Percentiles rank a stretch among this genome's conserved stretches.
phyloP scores from a whole-genome alignment of 2,797 vertebrate genomes.

The Enteromius viviparus region DNA sequence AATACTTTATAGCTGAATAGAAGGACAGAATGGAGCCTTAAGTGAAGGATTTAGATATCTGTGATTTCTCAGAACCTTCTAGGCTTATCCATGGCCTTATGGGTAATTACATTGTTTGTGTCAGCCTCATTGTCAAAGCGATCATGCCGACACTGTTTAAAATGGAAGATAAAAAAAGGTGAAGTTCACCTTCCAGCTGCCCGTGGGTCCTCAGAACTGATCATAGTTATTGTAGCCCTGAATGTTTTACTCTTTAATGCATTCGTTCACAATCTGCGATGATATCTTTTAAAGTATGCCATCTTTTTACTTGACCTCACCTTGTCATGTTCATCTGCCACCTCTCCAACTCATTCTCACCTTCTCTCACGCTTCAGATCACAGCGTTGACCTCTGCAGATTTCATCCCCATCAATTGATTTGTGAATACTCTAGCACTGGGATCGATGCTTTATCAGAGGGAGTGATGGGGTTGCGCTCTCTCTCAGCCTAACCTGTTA shows the following conservation, averaged over 20 bases:
- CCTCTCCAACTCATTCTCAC: slow-evolving; percentile 55
- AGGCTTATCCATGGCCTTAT: slow-evolving; percentile 46
- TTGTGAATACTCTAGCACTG: slow-evolving; percentile 89
- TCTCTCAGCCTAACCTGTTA: slow-evolving; percentile 98
- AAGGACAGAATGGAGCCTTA: slow-evolving; percentile 30
- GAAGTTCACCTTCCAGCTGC: slow-evolving; percentile 10
- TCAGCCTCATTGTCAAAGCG: slow-evolving; percentile 70
- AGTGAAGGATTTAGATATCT: slow-evolving; percentile 63
- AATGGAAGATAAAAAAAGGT: slow-evolving; percentile 28
- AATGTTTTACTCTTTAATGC: slow-evolving; percentile 67
- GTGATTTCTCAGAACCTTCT: slow-evolving; percentile 48
- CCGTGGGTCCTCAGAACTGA: slow-evolving; percentile 2
- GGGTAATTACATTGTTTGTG: slow-evolving; percentile 67
- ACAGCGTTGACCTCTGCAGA: slow-evolving; percentile 88
- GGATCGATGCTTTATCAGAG: slow-evolving; percentile 99
- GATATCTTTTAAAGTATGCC: slow-evolving; percentile 59
- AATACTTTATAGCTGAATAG: slow-evolving; percentile 5
- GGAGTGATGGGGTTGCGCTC: slow-evolving; percentile 96
- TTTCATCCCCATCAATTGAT: slow-evolving; percentile 96
- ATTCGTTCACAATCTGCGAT: slow-evolving; percentile 69
- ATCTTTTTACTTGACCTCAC: slow-evolving; percentile 50
- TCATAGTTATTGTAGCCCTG: slow-evolving; percentile 45
- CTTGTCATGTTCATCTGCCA: slow-evolving; percentile 53
- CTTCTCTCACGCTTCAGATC: slow-evolving; percentile 53
- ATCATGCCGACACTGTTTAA: slow-evolving; percentile 51